phyloP scores from a whole-genome alignment of 2,797 vertebrate genomes.

The Micromesistius poutassou region DNA sequence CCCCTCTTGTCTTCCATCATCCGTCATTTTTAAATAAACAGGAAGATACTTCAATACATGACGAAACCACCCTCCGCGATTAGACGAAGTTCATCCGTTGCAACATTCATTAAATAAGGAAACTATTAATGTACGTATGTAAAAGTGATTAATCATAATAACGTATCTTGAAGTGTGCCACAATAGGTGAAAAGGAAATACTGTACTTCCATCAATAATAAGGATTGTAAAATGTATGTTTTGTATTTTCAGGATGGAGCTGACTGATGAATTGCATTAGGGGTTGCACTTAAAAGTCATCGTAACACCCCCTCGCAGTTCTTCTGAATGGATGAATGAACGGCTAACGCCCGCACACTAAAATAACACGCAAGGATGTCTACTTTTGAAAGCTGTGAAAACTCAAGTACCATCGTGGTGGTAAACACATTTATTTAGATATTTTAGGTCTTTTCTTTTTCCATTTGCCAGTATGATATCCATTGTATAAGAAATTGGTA shows the following conservation, averaged over 20 bases:
- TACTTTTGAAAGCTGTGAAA: constrained; percentile 8
- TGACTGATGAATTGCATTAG: constrained; percentile 20
- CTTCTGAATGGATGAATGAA: constrained; percentile 16
- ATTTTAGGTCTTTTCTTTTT: background rate
- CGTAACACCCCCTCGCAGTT: constrained; percentile 10
- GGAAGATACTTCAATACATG: background rate
- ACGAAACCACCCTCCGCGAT: background rate
- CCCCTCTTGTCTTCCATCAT: background rate
- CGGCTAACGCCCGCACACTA: constrained; percentile 11
- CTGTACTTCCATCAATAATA: background rate
- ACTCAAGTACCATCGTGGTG: background rate
- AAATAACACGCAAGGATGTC: constrained; percentile 6
- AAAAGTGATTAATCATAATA: background rate
- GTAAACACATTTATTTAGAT: background rate
- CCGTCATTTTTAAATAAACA: background rate
- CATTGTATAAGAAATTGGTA: background rate
- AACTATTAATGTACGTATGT: background rate
- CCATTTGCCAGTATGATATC: background rate
- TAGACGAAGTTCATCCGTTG: background rate
- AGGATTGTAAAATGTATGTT: background rate
- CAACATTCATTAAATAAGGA: too few relatives aligned
- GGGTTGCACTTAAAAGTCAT: constrained; percentile 11
- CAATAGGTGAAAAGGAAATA: background rate
- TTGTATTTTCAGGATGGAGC: constrained; percentile 37
- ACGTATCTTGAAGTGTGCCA: background rate